These are phyloP conservation scores for Chaetodon trifasciatus DNA, from an alignment of 2,797 vertebrate species.

Conservation along the genomic window DNA sequence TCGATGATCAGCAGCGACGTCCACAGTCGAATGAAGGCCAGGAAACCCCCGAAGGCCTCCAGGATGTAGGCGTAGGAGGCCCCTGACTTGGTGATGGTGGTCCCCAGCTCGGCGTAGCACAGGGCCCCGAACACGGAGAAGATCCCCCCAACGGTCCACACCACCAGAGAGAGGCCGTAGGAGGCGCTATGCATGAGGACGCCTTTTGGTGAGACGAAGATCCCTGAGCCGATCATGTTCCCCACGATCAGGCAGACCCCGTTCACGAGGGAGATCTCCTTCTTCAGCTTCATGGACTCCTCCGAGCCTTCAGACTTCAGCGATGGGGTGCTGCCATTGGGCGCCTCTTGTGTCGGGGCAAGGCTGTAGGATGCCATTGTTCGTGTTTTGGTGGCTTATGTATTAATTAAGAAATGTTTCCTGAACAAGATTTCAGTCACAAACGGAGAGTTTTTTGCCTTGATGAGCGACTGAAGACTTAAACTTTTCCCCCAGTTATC, in stretches of 20 bases:
- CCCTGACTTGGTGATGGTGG: constrained; percentile 96
- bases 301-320: constrained; percentile 40
- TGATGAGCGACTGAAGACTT: background rate
- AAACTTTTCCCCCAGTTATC: constrained; percentile 55
- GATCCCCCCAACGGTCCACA: constrained; percentile 92
- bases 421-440: constrained; percentile 15
- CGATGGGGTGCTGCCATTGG: constrained; percentile 61
- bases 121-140: constrained; percentile 94
- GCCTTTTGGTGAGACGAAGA: constrained; percentile 95
- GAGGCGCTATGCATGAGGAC: constrained; percentile 93
- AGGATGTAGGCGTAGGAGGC: constrained; percentile 96
- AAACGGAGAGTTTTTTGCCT: background rate
- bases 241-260: constrained; percentile 95
- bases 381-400: constrained; percentile 10
- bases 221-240: constrained; percentile 97
- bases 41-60: constrained; percentile 92
- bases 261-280: constrained; percentile 94
- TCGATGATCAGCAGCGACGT: constrained; percentile 96
- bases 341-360: constrained; percentile 63
- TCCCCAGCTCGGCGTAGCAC: constrained; percentile 95
- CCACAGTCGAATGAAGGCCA: constrained; percentile 94
- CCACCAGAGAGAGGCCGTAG: constrained; percentile 91
- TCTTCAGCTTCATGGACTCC: constrained; percentile 91
- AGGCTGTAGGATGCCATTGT: constrained; percentile 82
- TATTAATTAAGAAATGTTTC: background rate